These are phyloP conservation scores for Heliconius melpomene DNA, from an alignment of 1,140 invertebrate genomes.

Conservation along the genomic window DNA sequence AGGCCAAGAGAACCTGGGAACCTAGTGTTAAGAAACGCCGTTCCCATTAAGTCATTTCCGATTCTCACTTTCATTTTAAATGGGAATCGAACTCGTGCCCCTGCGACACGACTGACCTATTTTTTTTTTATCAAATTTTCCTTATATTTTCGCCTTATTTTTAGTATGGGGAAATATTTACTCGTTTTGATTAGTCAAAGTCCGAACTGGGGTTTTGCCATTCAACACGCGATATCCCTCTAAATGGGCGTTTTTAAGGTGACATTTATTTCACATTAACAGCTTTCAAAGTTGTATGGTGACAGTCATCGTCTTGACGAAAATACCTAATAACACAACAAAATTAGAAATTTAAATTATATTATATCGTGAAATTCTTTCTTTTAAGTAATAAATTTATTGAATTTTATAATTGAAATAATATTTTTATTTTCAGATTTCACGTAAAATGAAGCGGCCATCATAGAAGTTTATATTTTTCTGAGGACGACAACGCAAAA, in stretches of 20 bases:
- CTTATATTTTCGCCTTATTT: neutral
- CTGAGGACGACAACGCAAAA: slow-evolving; percentile 26
- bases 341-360: too few relatives aligned
- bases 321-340: too few relatives aligned
- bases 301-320: neutral
- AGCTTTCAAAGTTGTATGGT: neutral
- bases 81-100: too few relatives aligned
- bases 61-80: too few relatives aligned
- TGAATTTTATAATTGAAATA: neutral
- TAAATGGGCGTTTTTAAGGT: neutral
- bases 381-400: neutral
- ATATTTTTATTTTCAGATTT: slow-evolving; percentile 48
- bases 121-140: too few relatives aligned
- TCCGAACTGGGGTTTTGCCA: neutral
- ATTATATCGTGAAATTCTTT: neutral
- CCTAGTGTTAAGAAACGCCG: too few relatives aligned
- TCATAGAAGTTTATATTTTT: slow-evolving; percentile 21
- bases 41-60: too few relatives aligned
- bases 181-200: neutral
- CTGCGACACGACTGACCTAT: too few relatives aligned
- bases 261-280: neutral
- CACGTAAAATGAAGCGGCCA: slow-evolving; percentile 49
- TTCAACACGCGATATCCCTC: neutral
- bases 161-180: neutral
- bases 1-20: too few relatives aligned